Base-by-base conservation (phyloP, 2,888 invertebrate genomes). In the Phytoseiulus persimilis region DNA sequence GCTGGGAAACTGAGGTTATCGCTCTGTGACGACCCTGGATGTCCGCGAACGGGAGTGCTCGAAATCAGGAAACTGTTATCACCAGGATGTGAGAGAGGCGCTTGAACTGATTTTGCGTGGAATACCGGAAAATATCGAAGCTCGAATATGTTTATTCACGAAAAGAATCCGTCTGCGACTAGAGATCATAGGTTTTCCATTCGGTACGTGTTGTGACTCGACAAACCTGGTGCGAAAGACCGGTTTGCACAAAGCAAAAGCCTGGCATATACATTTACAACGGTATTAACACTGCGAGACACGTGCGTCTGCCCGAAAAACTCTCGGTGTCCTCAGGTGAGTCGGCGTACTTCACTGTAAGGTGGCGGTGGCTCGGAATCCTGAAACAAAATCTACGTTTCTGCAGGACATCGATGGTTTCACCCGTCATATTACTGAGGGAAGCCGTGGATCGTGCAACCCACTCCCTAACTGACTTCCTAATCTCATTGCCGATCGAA, bases 311-410 rank as follows among this genome's bases (percentile, higher is more conserved):
- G 46, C 2, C 28, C 28, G 14, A 65, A 14, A 18, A 18, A 14
- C 65, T 65, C 65, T 18, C 46, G 46, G n/a, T 39, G 39, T 39
- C 84, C 3, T 84, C 31, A 84, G 31, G 31, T 32, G 31, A 32
- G 14, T 23, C 84, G 18, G 31, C 84, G 84, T 11, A 84, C 32
- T 87, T 87, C 87, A 87, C 87, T 87, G 39, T 87, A 87, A 9
- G 87, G 87, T 14, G 87, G 87, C 9, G 87, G 87, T 33, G 87
- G 33, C 39, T 87, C 87, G 5, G 32, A 39, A 33, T 87, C 87
- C 87, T 87, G 87, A n/a, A 84, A 84, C n/a, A n/a, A 84, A 84
- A 32, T 31, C 31, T 31, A 32, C 31, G 9, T 84, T 84, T 1
- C 31, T 32, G 11, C 31, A 33, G 33, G 14, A 84, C 28, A 31